phyloP scores from a whole-genome alignment of 2,888 invertebrate species.

The Lasioglossum marginatum region DNA sequence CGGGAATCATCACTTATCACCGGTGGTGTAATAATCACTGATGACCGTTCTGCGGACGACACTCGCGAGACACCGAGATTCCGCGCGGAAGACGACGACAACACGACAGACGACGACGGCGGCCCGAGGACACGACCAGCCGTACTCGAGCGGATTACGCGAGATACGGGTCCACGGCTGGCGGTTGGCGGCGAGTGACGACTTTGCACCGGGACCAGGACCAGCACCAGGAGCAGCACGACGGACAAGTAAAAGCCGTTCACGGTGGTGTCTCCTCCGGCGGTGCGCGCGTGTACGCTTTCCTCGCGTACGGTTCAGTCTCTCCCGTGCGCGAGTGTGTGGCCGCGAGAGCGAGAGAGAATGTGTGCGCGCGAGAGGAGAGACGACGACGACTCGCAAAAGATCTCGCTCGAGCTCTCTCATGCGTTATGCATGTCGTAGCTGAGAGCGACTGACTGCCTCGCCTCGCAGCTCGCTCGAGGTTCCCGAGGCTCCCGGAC shows the following conservation, averaged over 20 bases:
- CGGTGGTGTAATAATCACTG: conserved; percentile 15
- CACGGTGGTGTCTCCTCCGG: conserved; percentile 30
- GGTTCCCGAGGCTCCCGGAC: conserved; percentile 80
- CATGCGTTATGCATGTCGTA: conserved; percentile 88
- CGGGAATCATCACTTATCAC: conserved; percentile 53
- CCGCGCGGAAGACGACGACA: background rate
- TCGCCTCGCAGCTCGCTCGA: conserved; percentile 82
- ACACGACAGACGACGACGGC: background rate
- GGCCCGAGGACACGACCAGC: background rate
- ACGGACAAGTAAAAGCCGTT: conserved; percentile 54
- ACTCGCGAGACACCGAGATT: conserved; percentile 53
- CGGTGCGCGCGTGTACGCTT: conserved; percentile 60
- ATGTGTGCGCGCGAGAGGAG: conserved; percentile 54
- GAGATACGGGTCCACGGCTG: conserved; percentile 22
- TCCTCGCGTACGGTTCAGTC: conserved; percentile 57
- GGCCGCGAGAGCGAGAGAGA: conserved; percentile 41
- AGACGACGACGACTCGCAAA: conserved; percentile 64
- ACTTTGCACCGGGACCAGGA: conserved; percentile 39
- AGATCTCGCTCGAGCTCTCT: conserved; percentile 84
- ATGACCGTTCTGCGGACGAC: conserved; percentile 64
- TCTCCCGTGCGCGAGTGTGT: conserved; percentile 45
- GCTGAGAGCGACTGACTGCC: conserved; percentile 86
- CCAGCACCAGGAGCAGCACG: conserved; percentile 27
- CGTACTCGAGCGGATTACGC: conserved; percentile 18
- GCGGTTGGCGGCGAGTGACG: conserved; percentile 36